Evolutionary conservation across 2,888 invertebrate genomes (phyloP).

Genomic region (Tineola bisselliella): DNA sequence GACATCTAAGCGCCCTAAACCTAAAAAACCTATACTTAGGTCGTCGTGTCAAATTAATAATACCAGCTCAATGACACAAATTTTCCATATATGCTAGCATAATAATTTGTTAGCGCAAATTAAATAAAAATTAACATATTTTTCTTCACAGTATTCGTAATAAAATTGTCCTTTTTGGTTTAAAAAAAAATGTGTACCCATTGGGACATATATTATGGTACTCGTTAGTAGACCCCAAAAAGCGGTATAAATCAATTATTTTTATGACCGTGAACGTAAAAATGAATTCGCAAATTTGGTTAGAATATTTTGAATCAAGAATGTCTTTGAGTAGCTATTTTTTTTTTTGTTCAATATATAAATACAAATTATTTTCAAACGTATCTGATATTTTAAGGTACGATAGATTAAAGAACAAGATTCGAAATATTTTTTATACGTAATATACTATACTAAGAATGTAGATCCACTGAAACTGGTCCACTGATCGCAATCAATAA

Average conservation of each 20-base stretch:
- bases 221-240: background rate
- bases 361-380: too few species aligned
- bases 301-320: background rate
- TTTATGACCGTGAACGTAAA: background rate
- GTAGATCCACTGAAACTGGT: too few species aligned
- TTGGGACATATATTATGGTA: background rate
- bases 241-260: background rate
- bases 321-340: too few species aligned
- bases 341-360: too few species aligned
- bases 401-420: too few species aligned
- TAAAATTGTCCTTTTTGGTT: background rate
- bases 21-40: too few species aligned
- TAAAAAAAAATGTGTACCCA: background rate
- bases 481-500: too few species aligned
- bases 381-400: too few species aligned
- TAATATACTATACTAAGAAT: too few species aligned
- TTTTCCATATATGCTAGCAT: background rate
- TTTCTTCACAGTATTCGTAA: background rate
- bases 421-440: too few species aligned
- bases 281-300: background rate
- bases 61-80: background rate
- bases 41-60: background rate
- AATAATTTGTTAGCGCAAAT: background rate
- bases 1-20: too few species aligned
- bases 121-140: background rate